Conservation (phyloP, 2,888 invertebrate genomes). For the Shargacucullia verbasci region DNA sequence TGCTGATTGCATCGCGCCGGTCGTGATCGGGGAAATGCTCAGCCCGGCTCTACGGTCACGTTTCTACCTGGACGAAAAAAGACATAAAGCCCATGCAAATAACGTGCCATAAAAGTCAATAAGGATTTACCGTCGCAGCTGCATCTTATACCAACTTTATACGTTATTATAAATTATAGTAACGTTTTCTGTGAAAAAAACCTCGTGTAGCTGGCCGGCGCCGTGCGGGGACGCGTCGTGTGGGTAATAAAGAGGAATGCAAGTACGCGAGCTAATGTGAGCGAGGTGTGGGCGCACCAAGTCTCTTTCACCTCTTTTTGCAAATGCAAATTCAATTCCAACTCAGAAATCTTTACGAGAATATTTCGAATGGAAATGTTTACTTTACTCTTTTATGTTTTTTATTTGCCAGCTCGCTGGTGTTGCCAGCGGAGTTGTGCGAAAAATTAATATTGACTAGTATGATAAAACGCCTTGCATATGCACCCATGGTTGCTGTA, state of each 20-base stretch:
- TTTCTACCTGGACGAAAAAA: conserved; percentile 73
- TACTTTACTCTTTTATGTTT: conserved; percentile 66
- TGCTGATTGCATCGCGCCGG: conserved; percentile 73
- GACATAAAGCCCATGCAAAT: conserved; percentile 74
- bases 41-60: conserved; percentile 76
- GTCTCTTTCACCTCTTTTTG: conserved; percentile 60
- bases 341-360: conserved; percentile 72
- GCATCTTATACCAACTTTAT: conserved; percentile 60
- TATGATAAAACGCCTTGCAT: conserved; percentile 56
- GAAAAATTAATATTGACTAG: conserved; percentile 68
- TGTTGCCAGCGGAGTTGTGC: conserved; percentile 50
- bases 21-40: conserved; percentile 80
- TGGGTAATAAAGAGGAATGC: conserved; percentile 69
- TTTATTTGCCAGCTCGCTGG: conserved; percentile 60
- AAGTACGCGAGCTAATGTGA: conserved; percentile 63
- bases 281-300: conserved; percentile 70
- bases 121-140: conserved; percentile 66
- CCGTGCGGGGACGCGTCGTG: conserved; percentile 55
- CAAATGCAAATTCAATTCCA: conserved; percentile 75
- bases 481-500: conserved; percentile 48
- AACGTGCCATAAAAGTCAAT: conserved; percentile 72
- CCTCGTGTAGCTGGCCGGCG: conserved; percentile 41
- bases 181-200: conserved; percentile 44
- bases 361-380: conserved; percentile 72
- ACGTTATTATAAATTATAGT: conserved; percentile 55